Base-by-base conservation (phyloP, 1,140 invertebrate species). In the Neodiprion virginianus region DNA sequence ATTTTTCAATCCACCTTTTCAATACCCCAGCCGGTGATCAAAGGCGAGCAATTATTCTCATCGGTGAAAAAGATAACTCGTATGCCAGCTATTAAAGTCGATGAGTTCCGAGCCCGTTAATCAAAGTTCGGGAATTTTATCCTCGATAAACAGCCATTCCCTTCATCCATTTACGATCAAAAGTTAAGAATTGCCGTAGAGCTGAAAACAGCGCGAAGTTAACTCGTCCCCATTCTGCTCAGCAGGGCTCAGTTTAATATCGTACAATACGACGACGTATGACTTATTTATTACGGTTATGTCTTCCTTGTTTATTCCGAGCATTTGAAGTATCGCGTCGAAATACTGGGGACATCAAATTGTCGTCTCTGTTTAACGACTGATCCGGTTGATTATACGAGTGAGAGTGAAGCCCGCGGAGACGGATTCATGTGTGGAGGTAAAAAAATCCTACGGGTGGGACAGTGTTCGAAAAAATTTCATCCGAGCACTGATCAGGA, bases 351-450 rank as follows among this genome's bases (percentile, higher is more conserved):
- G 3, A 17, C n/a, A 61, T 61, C 53, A 61, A 61, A 17, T 61
- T 61, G n/a, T 5, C 53, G 11, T 12, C 53, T 61, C 53, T 17
- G 53, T 61, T 61, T 61, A 61, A 4, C 53, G 53, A 17, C 53
- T 61, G 53, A 61, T 61, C 53, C 53, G 53, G n/a, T 61, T 61
- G 53, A 61, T 61, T 61, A 12, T 61, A 61, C 11, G 53, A 40
- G 28, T 5, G 28, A 40, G 28, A 40, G 28, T 40, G 5, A 40
- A 40, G 5, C 28, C 2, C 28, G 1, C 28, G 28, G 28, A 40
- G 28, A 40, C 28, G 28, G 28, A 40, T 40, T 40, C 5, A 40
- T 40, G 28, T 40, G 5, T 40, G 28, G 5, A 40, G 28, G 28
- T 40, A 40, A 40, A 40, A 3, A 21, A 21, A 21, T 21, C 17